These are phyloP conservation scores for Pocillopora meandrina DNA, from an alignment of 92 coral and sea anemone genomes.

Conservation along the genomic window DNA sequence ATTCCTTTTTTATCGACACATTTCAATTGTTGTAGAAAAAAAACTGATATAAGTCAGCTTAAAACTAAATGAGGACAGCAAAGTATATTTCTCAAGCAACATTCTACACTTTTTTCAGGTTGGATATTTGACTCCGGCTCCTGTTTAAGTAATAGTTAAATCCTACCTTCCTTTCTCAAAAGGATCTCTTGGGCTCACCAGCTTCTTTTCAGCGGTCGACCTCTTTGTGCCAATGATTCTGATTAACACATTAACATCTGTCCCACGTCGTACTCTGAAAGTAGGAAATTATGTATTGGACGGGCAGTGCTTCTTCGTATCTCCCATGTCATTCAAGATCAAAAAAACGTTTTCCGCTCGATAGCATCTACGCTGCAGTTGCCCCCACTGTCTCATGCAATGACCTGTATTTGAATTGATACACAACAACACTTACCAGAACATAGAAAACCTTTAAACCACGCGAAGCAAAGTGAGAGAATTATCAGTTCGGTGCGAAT, in stretches of 20 bases:
- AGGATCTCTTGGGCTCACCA: constrained; percentile 32
- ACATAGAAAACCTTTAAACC: background rate
- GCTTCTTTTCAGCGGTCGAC: constrained; percentile 56
- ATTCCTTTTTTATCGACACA: no score
- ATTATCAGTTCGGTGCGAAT: background rate
- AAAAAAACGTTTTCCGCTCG: no score
- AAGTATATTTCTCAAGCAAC: no score
- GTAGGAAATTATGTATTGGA: background rate
- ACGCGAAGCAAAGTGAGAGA: background rate
- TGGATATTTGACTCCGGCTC: no score
- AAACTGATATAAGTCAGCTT: background rate
- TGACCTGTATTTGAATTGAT: background rate
- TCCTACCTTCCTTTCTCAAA: constrained; percentile 60
- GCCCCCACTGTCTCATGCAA: no score
- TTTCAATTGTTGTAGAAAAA: background rate
- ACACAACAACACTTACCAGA: background rate
- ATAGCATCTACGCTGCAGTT: no score
- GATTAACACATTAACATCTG: constrained; percentile 71
- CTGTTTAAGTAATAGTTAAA: background rate
- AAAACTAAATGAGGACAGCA: background rate
- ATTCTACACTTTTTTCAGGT: no score
- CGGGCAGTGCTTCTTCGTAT: no score
- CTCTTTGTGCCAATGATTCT: constrained; percentile 64
- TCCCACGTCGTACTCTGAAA: constrained; percentile 58
- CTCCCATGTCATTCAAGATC: no score